Conservation (phyloP, 1,140 invertebrate species). For the Rhagoletis pomonella region DNA sequence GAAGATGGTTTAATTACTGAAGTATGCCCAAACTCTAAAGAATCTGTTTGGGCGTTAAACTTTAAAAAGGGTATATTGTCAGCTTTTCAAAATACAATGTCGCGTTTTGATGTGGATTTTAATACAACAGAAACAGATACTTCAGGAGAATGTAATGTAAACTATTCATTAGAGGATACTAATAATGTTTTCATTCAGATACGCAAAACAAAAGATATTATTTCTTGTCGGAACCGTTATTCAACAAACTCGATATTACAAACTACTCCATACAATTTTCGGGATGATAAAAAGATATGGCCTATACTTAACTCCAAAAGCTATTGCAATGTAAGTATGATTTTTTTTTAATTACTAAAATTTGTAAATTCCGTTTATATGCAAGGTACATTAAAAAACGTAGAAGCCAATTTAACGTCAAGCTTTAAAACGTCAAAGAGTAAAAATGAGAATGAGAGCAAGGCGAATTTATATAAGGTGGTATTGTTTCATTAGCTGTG, state of each 20-base stretch:
- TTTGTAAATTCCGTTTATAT: too few species aligned
- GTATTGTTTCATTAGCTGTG: too few species aligned
- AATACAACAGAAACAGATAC: conserved; percentile 86
- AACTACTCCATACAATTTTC: conserved; percentile 84
- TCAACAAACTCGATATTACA: conserved; percentile 87
- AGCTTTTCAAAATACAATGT: conserved; percentile 92
- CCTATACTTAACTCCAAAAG: conserved; percentile 85
- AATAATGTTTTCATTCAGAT: conserved; percentile 83
- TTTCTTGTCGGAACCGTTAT: conserved; percentile 83
- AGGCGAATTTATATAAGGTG: too few species aligned
- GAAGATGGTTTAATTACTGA: conserved; percentile 86
- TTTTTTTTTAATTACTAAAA: too few species aligned
- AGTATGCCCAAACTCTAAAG: conserved; percentile 82
- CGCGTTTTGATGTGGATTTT: conserved; percentile 87
- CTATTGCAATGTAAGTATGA: conserved; percentile 77
- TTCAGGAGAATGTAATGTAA: conserved; percentile 87
- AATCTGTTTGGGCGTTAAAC: conserved; percentile 88
- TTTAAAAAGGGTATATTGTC: conserved; percentile 91
- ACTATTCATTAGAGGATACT: conserved; percentile 83
- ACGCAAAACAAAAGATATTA: conserved; percentile 86
- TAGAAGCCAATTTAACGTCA: too few species aligned
- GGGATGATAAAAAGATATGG: conserved; percentile 81
- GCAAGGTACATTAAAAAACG: too few species aligned
- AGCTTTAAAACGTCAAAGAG: too few species aligned
- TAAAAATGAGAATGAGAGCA: too few species aligned